phyloP scores from a whole-genome alignment of 2,888 invertebrate species.

The Amiota minor region DNA sequence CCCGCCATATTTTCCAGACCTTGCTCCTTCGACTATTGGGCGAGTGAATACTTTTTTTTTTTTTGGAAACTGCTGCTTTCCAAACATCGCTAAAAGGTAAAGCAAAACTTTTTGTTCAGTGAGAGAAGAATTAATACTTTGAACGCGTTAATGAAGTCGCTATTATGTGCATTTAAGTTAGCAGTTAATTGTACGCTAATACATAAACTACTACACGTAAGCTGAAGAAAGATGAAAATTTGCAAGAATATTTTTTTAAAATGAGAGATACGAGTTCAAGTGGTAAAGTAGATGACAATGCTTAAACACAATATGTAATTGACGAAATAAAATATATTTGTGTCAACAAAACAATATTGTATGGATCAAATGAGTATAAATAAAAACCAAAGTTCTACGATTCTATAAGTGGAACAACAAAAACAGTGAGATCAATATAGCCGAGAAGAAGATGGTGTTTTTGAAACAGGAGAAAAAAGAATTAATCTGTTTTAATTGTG shows the following conservation, averaged over 20 bases:
- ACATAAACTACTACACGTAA: not conserved
- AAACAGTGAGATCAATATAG: not conserved
- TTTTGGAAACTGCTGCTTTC: not conserved
- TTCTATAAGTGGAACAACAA: not conserved
- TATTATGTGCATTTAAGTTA: not conserved
- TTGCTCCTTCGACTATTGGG: no score
- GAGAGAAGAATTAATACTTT: not conserved
- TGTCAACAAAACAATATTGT: not conserved
- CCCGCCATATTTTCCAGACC: no score
- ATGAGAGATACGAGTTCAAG: no score
- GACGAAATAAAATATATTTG: not conserved
- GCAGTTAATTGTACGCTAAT: not conserved
- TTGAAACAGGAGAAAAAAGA: no score
- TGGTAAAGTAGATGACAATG: not conserved
- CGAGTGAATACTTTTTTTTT: not conserved
- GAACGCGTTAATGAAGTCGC: not conserved
- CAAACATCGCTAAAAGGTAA: not conserved
- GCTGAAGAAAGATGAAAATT: not conserved
- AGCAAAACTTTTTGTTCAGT: not conserved
- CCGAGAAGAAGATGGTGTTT: not conserved
- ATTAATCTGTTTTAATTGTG: no score
- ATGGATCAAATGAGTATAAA: not conserved
- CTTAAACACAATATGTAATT: not conserved
- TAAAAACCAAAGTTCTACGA: not conserved
- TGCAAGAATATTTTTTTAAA: no score